Evolutionary conservation across 2,888 invertebrate species (phyloP).

Genomic region (Athalia rosae): DNA sequence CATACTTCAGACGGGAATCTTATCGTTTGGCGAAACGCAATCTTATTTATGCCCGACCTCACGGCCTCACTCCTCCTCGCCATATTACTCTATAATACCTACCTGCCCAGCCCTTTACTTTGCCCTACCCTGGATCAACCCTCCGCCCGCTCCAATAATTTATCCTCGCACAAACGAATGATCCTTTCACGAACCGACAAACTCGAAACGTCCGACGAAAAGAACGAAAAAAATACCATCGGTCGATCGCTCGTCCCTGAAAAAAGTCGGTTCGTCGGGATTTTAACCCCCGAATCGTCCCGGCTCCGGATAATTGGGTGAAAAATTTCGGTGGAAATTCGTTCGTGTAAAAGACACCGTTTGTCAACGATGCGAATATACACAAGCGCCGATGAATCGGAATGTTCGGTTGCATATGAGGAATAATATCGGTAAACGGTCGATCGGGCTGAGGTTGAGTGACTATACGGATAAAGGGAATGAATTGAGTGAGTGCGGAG

Average conservation of each 20-base stretch:
- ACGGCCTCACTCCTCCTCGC: constrained; percentile 43
- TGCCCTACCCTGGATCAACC: constrained; percentile 24
- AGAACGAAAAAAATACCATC: constrained; percentile 28
- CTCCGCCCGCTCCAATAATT: constrained; percentile 31
- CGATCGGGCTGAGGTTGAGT: too few relatives aligned
- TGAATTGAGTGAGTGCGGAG: background rate
- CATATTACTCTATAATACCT: constrained; percentile 20
- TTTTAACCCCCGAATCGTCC: too few relatives aligned
- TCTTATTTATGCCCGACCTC: constrained; percentile 50
- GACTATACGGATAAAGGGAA: background rate
- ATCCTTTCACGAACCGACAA: constrained; percentile 26
- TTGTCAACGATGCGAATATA: too few relatives aligned
- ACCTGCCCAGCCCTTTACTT: constrained; percentile 16
- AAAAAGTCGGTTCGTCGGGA: too few relatives aligned
- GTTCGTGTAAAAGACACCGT: too few relatives aligned
- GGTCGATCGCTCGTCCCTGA: constrained; percentile 19
- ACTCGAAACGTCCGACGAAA: constrained; percentile 13
- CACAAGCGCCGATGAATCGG: too few relatives aligned
- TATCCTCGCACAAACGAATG: constrained; percentile 14
- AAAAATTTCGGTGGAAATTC: too few relatives aligned
- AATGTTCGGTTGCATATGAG: too few relatives aligned
- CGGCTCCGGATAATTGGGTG: too few relatives aligned
- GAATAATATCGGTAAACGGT: too few relatives aligned
- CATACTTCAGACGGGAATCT: constrained; percentile 50
- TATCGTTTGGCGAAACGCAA: constrained; percentile 44